Evolutionary conservation across 2,888 invertebrate species (phyloP).

Genomic region (Brenthis daphne): DNA sequence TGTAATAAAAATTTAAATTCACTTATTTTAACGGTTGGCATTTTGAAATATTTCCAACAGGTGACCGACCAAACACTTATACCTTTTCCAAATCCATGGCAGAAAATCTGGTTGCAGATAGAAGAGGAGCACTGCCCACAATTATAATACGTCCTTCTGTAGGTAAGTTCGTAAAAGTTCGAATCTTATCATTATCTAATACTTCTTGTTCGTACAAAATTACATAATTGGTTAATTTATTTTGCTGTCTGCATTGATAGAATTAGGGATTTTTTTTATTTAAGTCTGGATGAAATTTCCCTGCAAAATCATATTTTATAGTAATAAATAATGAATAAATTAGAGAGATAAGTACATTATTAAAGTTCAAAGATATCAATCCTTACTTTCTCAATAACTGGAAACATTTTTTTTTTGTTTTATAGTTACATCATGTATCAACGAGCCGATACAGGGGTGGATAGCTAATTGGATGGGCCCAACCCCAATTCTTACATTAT

Average conservation of each 20-base stretch:
- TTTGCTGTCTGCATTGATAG: too few species aligned
- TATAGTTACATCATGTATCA: slow-evolving; percentile 83
- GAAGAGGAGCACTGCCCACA: slow-evolving; percentile 43
- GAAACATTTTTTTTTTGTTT: slow-evolving; percentile 6
- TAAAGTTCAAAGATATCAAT: too few species aligned
- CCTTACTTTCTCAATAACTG: background rate
- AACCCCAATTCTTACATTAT: slow-evolving; percentile 78
- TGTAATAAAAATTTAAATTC: too few species aligned
- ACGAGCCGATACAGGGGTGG: slow-evolving; percentile 91
- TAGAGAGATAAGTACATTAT: too few species aligned
- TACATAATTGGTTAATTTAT: too few species aligned
- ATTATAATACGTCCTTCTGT: slow-evolving; percentile 51
- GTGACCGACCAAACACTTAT: slow-evolving; percentile 49
- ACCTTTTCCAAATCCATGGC: slow-evolving; percentile 52
- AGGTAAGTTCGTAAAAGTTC: slow-evolving; percentile 41
- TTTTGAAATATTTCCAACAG: slow-evolving; percentile 38
- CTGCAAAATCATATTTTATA: too few species aligned
- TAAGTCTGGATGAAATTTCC: too few species aligned
- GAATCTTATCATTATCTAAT: too few species aligned
- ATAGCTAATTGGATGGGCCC: slow-evolving; percentile 95
- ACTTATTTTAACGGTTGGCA: too few species aligned
- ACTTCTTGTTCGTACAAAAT: too few species aligned
- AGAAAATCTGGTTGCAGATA: slow-evolving; percentile 45
- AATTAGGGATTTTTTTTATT: too few species aligned
- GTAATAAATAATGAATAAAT: too few species aligned